These are phyloP conservation scores for Struthio camelus DNA, from an alignment of 2,113 vertebrate species.

Conservation along the genomic window DNA sequence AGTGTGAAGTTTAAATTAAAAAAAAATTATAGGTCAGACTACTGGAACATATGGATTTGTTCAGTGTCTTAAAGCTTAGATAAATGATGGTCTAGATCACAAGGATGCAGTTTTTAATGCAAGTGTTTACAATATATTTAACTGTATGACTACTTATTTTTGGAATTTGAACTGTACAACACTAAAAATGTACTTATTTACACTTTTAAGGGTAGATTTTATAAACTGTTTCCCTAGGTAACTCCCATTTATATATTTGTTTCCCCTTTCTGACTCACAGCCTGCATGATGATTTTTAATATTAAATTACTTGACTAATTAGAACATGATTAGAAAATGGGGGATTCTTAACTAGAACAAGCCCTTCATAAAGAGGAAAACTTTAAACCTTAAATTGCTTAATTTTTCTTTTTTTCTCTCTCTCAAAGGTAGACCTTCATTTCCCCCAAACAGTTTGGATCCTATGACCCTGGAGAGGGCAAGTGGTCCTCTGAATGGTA, in stretches of 20 bases:
- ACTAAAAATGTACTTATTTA: background rate
- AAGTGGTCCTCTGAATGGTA: background rate
- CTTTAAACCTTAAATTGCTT: background rate
- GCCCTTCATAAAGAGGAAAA: background rate
- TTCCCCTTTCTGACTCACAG: background rate
- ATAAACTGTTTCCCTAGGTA: background rate
- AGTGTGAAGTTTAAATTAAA: no score
- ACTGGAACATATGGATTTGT: background rate
- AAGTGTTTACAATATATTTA: background rate
- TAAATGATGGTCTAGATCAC: background rate
- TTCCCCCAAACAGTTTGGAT: background rate
- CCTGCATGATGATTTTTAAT: background rate
- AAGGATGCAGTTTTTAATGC: background rate
- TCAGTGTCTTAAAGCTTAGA: background rate
- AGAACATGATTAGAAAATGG: background rate
- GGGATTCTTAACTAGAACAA: fast-evolving
- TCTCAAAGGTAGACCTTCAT: background rate
- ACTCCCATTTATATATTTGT: background rate
- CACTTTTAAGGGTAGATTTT: background rate
- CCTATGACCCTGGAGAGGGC: background rate
- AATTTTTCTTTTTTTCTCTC: background rate
- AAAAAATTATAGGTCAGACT: background rate
- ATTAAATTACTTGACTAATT: background rate
- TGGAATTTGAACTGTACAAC: no score
- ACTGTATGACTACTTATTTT: no score